These are phyloP conservation scores for Orbicella faveolata DNA, from an alignment of 64 coral and sea anemone species.

Conservation along the genomic window DNA sequence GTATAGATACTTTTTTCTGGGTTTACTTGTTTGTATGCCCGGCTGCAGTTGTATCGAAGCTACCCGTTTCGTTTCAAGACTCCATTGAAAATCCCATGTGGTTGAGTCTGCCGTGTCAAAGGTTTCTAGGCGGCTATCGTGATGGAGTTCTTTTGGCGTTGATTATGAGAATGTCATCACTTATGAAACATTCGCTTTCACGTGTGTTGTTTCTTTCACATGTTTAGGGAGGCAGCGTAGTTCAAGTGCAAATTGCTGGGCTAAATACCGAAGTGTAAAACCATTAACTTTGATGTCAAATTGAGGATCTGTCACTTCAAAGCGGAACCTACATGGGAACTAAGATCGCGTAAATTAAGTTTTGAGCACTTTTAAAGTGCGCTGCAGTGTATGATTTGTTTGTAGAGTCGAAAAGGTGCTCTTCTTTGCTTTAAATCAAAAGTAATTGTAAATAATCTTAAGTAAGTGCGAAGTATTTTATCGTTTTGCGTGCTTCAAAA, in stretches of 20 bases:
- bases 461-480: slow-evolving; percentile 23
- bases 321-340: not conserved
- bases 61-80: not conserved
- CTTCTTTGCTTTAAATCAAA: not conserved
- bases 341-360: slow-evolving; percentile 16
- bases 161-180: slow-evolving; percentile 6
- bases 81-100: not conserved
- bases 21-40: not conserved
- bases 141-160: not conserved
- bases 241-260: slow-evolving; percentile 37
- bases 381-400: slow-evolving; percentile 40
- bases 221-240: not conserved
- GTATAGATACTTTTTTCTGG: too few relatives aligned
- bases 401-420: slow-evolving; percentile 28
- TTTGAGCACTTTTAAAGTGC: slow-evolving; percentile 50
- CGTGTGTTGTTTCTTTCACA: slow-evolving; percentile 6
- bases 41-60: not conserved
- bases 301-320: slow-evolving; percentile 43
- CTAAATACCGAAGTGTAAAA: not conserved
- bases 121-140: not conserved
- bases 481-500: not conserved
- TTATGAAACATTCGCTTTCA: not conserved
- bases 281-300: slow-evolving; percentile 31
- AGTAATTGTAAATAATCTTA: slow-evolving; percentile 24
- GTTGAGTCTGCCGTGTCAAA: not conserved